A percentile compares a stretch with the other conserved stretches of the same genome.
phyloP scores from a whole-genome alignment of 2,888 invertebrate species.

The Cristatella mucedo region DNA sequence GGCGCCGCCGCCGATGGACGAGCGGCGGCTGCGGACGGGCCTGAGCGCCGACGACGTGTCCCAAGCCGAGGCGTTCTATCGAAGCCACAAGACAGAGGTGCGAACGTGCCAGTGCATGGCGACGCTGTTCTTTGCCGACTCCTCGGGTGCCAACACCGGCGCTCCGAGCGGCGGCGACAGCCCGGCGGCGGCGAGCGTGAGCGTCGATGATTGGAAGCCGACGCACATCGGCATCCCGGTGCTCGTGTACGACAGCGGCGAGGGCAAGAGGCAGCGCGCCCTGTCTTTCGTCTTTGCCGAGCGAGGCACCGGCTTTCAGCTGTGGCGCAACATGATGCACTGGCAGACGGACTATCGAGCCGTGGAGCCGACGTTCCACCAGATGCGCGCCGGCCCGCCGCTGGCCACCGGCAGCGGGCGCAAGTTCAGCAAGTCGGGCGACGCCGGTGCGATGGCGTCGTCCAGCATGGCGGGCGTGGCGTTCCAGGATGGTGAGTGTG shows the following conservation, averaged over 20 bases:
- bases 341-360: slow-evolving; percentile 1
- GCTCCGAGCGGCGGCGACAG: no score
- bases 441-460: background rate
- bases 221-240: slow-evolving; percentile 7
- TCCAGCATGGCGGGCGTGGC: slow-evolving; percentile 1
- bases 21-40: background rate
- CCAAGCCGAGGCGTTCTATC: slow-evolving; percentile 6
- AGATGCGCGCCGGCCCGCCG: background rate
- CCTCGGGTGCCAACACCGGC: no score
- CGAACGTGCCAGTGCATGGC: slow-evolving; percentile 2
- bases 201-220: slow-evolving; percentile 2
- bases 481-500: no score
- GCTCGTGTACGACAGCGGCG: slow-evolving; percentile 3
- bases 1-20: background rate
- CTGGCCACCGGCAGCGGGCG: no score
- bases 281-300: slow-evolving; percentile 5
- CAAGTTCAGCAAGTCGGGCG: no score
- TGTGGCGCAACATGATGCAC: slow-evolving; percentile 4
- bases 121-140: slow-evolving; percentile 1
- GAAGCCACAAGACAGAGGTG: slow-evolving; percentile 8
- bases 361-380: slow-evolving; percentile 4
- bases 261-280: background rate
- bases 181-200: background rate
- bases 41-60: slow-evolving; percentile 4
- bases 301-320: slow-evolving; percentile 6